Evolutionary conservation across 2,888 invertebrate species (phyloP).

Genomic region (Margaritifera margaritifera): DNA sequence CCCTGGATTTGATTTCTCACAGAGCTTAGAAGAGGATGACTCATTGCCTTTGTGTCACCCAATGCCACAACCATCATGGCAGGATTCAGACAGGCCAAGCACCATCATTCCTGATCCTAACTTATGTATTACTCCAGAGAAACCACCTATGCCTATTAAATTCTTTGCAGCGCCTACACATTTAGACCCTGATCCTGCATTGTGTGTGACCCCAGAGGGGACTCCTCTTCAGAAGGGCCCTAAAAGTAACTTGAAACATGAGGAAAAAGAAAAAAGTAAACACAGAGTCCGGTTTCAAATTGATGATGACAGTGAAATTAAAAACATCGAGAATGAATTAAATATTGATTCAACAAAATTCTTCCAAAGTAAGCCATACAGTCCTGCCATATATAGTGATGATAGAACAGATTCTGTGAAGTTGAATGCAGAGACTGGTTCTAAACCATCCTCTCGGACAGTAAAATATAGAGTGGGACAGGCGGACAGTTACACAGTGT

Average conservation of each 20-base stretch:
- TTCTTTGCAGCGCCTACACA: background rate
- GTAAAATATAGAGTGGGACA: slow-evolving; percentile 34
- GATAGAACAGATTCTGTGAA: slow-evolving; percentile 12
- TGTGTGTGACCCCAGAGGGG: slow-evolving; percentile 55
- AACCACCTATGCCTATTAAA: slow-evolving; percentile 11
- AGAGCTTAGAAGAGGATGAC: slow-evolving; percentile 47
- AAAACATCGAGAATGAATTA: slow-evolving; percentile 3
- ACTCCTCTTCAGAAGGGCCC: slow-evolving; percentile 20
- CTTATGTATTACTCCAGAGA: slow-evolving; percentile 49
- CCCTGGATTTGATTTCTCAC: slow-evolving; percentile 52
- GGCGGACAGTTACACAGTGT: slow-evolving; percentile 26
- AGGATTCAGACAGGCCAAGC: slow-evolving; percentile 13
- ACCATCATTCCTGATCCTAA: slow-evolving; percentile 46
- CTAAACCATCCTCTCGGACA: slow-evolving; percentile 26
- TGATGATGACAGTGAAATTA: slow-evolving; percentile 17
- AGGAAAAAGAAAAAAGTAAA: slow-evolving; percentile 15
- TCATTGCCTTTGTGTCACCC: slow-evolving; percentile 42
- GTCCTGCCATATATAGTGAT: slow-evolving; percentile 37
- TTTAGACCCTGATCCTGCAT: slow-evolving; percentile 45
- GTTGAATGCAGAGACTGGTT: background rate
- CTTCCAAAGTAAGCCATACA: slow-evolving; percentile 33
- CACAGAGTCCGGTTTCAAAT: slow-evolving; percentile 53
- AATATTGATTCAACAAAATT: slow-evolving; percentile 23
- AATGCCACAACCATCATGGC: slow-evolving; percentile 38
- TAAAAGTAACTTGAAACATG: slow-evolving; percentile 14